phyloP scores from a whole-genome alignment of 2,797 vertebrate species.

The Lagocephalus sceleratus region DNA sequence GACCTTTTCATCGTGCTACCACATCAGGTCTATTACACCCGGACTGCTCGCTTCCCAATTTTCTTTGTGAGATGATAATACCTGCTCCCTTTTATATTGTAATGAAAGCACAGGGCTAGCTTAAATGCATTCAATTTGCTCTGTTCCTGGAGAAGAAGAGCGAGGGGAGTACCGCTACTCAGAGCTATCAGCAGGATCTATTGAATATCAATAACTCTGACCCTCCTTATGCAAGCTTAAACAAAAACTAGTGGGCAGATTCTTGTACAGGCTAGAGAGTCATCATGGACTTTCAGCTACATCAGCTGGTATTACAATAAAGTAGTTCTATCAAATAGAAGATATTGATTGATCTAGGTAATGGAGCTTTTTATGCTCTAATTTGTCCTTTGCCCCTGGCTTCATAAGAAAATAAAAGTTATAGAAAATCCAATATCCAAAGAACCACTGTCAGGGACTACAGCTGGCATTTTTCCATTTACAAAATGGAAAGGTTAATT shows the following conservation, averaged over 20 bases:
- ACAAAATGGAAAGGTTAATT: no score
- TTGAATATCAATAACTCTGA: conserved; percentile 55
- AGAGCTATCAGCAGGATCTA: conserved; percentile 53
- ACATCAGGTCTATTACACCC: conserved; percentile 56
- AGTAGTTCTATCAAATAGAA: conserved; percentile 31
- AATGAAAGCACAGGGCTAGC: conserved; percentile 43
- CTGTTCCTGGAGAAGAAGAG: conserved; percentile 22
- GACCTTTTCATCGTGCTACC: conserved; percentile 66
- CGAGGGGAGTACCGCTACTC: conserved; percentile 45
- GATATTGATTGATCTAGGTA: conserved; percentile 39
- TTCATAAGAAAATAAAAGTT: no score
- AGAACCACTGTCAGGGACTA: no score
- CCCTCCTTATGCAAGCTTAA: conserved; percentile 38
- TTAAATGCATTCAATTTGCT: conserved; percentile 45
- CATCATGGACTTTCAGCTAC: conserved; percentile 29
- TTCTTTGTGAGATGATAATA: conserved; percentile 43
- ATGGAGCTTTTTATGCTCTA: background rate
- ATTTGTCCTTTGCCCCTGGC: no score
- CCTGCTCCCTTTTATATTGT: conserved; percentile 25
- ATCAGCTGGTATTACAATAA: conserved; percentile 21
- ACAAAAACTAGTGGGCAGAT: conserved; percentile 26
- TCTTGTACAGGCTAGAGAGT: conserved; percentile 22
- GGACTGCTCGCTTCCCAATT: conserved; percentile 45
- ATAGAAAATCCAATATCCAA: no score
- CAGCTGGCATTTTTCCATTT: no score